Evolutionary conservation across 2,113 vertebrate genomes (phyloP).

Genomic region (Corynorhinus townsendii): DNA sequence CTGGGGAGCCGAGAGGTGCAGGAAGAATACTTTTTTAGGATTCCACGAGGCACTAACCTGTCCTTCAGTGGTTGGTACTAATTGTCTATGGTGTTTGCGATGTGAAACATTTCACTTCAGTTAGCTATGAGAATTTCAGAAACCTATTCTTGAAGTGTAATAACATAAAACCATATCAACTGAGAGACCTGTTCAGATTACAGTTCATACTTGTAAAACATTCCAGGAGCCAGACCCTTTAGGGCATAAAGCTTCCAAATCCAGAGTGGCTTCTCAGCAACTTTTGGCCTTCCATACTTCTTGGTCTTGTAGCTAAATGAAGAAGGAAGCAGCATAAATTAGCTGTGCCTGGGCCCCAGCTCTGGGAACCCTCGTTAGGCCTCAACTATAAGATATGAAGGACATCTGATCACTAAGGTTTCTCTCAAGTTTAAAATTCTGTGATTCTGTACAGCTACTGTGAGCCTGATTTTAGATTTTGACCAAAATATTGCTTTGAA

Average conservation of each 20-base stretch:
- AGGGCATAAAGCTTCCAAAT: not conserved
- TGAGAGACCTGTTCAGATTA: not conserved
- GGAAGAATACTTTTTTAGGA: not conserved
- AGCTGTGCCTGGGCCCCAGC: not conserved
- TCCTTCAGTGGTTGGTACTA: not conserved
- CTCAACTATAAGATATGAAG: not conserved
- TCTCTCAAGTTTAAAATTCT: not conserved
- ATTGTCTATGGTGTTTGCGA: not conserved
- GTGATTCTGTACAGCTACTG: not conserved
- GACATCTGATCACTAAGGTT: not conserved
- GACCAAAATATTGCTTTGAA: not conserved
- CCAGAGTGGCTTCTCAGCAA: not conserved
- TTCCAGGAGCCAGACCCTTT: not conserved
- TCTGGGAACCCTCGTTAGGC: rapidly evolving
- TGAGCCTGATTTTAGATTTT: not conserved
- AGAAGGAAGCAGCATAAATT: not conserved
- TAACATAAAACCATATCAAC: not conserved
- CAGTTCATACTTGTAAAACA: not conserved
- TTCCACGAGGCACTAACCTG: not conserved
- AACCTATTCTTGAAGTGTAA: not conserved
- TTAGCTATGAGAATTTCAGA: not conserved
- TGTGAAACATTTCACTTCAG: not conserved
- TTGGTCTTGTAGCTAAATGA: not conserved
- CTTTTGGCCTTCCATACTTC: not conserved
- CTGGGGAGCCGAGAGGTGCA: not conserved